phyloP scores from a whole-genome alignment of 2,888 invertebrate genomes.

The Nebria brevicollis region DNA sequence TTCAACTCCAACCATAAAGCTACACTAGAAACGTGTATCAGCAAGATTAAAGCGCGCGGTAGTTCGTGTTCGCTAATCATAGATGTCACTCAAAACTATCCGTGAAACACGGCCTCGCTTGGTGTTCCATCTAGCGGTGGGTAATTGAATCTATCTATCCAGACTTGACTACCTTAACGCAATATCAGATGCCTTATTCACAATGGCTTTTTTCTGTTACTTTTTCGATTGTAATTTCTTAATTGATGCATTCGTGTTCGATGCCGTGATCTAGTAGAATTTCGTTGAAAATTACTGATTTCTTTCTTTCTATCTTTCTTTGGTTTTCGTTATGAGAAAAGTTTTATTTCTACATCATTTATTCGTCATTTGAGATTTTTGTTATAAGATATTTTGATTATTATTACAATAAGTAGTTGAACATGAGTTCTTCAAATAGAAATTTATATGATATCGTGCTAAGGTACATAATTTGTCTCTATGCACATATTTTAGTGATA shows the following conservation, averaged over 20 bases:
- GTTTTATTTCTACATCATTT: background rate
- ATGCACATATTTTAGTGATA: too few relatives aligned
- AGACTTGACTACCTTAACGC: slow-evolving; percentile 10
- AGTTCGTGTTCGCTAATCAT: slow-evolving; percentile 38
- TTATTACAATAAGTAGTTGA: background rate
- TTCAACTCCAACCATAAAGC: slow-evolving; percentile 9
- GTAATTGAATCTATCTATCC: slow-evolving; percentile 12
- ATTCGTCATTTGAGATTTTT: slow-evolving; percentile 3
- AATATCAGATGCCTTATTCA: slow-evolving; percentile 26
- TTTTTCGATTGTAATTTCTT: slow-evolving; percentile 26
- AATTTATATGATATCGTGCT: background rate
- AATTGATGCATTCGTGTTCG: slow-evolving; percentile 38
- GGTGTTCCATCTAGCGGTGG: slow-evolving; percentile 9
- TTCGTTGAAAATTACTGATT: slow-evolving; percentile 23
- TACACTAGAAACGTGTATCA: slow-evolving; percentile 19
- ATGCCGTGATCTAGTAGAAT: slow-evolving; percentile 26
- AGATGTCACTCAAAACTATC: slow-evolving; percentile 39
- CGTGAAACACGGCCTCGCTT: slow-evolving; percentile 16
- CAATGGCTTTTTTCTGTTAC: slow-evolving; percentile 3
- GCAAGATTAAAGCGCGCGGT: background rate
- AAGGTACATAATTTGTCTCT: too few relatives aligned
- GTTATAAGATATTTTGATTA: background rate
- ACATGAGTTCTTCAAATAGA: background rate
- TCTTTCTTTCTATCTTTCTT: background rate
- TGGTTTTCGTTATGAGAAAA: slow-evolving; percentile 10